Percentiles rank a stretch among this genome's conserved stretches.
Evolutionary conservation across 2,888 invertebrate genomes (phyloP).

Genomic region (Sphaerophoria rueppellii): DNA sequence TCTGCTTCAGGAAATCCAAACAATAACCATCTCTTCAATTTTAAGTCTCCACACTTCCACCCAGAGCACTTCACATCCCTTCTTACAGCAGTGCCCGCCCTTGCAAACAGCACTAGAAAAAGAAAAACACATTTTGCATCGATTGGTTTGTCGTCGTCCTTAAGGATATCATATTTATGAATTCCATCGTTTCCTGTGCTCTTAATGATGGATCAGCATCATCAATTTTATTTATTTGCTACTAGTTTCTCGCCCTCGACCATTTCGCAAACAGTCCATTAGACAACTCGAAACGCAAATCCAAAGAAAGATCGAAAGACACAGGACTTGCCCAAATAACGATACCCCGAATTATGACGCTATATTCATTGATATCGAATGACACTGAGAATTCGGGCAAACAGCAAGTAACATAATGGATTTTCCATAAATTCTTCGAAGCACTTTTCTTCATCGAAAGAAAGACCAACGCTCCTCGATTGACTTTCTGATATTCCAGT

Average conservation of each 20-base stretch:
- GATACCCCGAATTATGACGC: constrained; percentile 52
- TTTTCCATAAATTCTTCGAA: constrained; percentile 59
- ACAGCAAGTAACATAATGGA: constrained; percentile 34
- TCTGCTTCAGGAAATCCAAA: constrained; percentile 67
- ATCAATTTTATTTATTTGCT: constrained; percentile 75
- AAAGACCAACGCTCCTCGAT: constrained; percentile 45
- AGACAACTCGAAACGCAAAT: constrained; percentile 64
- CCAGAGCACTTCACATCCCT: neutral
- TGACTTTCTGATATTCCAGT: constrained; percentile 56
- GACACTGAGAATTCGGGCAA: constrained; percentile 62
- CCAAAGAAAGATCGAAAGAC: constrained; percentile 64
- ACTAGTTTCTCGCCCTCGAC: constrained; percentile 16
- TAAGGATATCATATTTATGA: constrained; percentile 69
- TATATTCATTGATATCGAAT: constrained; percentile 72
- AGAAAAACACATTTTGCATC: constrained; percentile 26
- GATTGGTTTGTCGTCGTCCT: constrained; percentile 1
- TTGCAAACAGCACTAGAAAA: neutral
- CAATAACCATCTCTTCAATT: constrained; percentile 64
- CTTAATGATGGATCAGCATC: constrained; percentile 75
- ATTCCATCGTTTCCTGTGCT: constrained; percentile 59
- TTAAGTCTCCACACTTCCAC: neutral
- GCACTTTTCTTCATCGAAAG: constrained; percentile 30
- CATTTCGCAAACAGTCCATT: constrained; percentile 66
- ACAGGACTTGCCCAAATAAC: constrained; percentile 14
- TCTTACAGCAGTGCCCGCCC: too few species aligned